Base-by-base conservation (phyloP, 2,797 vertebrate genomes). In the Diplodus puntazzo region DNA sequence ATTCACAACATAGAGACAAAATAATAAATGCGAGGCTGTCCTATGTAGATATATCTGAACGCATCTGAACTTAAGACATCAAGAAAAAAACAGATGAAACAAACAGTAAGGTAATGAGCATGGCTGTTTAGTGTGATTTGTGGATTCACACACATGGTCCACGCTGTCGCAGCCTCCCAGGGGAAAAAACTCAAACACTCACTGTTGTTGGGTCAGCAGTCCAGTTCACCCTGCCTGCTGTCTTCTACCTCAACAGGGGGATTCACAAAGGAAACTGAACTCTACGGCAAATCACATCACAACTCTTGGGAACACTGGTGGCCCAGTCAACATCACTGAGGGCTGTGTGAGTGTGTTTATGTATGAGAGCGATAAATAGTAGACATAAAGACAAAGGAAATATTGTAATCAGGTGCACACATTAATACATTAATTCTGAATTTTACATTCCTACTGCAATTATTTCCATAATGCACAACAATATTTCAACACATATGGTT, bases 31-130 rank as follows among this genome's bases (percentile, higher is more conserved):
- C 2, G 14, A 43, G 45, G 55, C 71, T 20, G 63, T 72, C 69
- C 84, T 80, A 77, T 79, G 3, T 50, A 54, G 43, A 60, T 21
- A 1, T 16, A 27, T 64, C 57, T 81, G 64, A 82, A 70, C 48
- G 13, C 20, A 34, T 70, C 73, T 82, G 80, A 89, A 81, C 80
- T 77, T 43, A 62, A 48, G 34, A 69, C 63, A 23, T 57, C 12
- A 48, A 77, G 75, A 45, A 64, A 48, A 53, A 62, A 62, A 53
- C 73, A 80, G 80, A 87, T 85, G 81, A 86, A 90, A 82, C 69
- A 71, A 72, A 73, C 72, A 8, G 5, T 21, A 3, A 83, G 73
- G 52, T 85, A 87, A 87, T 77, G 59, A 81, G 73, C 13, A 5
- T 58, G 14, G 81, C 69, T 30, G 72, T 6, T 57, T 49, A 71